Base-by-base conservation (phyloP, 2,113 vertebrate species). In the Ornithorhynchus anatinus region DNA sequence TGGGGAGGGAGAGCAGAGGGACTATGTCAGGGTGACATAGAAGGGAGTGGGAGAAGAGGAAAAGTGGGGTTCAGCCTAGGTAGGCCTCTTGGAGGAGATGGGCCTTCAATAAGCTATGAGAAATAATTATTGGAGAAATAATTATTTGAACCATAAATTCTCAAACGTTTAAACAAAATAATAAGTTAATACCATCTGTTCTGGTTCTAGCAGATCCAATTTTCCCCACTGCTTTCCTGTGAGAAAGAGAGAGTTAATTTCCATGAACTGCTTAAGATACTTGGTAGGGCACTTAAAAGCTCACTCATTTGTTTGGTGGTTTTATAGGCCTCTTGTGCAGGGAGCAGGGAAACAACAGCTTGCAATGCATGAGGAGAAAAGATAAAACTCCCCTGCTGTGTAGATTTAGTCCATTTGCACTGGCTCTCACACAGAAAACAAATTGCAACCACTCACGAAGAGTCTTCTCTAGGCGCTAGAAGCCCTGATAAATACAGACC, bases 401-500 rank as follows among this genome's bases (percentile, higher is more conserved):
- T 83, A 90, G 86, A 88, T 83, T 90, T 80, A 91, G 91, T 88
- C 88, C 89, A 89, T 92, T 90, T 89, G 84, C 88, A 89, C 85
- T 89, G 86, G 86, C 90, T 91, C 87, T 91, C 36, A 38, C 80
- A 92, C 86, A 92, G 87, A 91, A 94, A 94, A 88, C 91, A 91
- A 93, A 93, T 88, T 89, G 90, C 86, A 91, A 61, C 73, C 84
- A 71, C 84, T 90, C 83, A 90, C 88, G 91, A 92, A 91, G 89
- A 77, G 63, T 80, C 86, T 78, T 86, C 88, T 88, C 78, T 88
- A 82, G 89, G 86, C 90, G 85, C 84, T 90, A 84, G 85, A 86
- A 91, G 86, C 68, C 85, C 88, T 91, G 83, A 89, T 85, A 90
- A 92, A 92, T 84, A 75, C 84, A 86, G 79, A 85, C 90, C 84